Evolutionary conservation across 2,797 vertebrate species (phyloP).

Genomic region (Falco rusticolus): DNA sequence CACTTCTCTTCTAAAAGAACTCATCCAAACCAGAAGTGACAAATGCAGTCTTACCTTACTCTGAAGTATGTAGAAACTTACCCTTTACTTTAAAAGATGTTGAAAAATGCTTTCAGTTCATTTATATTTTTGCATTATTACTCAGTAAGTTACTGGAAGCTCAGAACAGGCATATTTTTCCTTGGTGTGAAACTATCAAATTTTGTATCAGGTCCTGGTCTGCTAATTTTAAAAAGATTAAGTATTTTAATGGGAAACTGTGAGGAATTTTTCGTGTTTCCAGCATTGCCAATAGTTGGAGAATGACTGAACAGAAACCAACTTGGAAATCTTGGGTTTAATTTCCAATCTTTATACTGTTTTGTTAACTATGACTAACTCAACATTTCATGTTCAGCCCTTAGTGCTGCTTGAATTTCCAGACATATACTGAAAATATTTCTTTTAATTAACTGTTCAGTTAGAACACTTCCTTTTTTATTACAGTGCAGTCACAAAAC

Average conservation of each 20-base stretch:
- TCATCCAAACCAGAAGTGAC: not conserved
- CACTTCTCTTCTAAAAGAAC: not conserved
- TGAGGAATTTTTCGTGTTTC: not conserved
- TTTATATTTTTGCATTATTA: not conserved
- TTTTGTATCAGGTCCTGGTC: not conserved
- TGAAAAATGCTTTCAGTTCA: not conserved
- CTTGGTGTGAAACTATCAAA: not conserved
- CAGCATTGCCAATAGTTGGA: not conserved
- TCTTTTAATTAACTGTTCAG: not conserved
- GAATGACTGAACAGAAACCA: not conserved
- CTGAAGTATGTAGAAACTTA: not conserved
- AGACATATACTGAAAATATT: not conserved
- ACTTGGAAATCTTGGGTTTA: not conserved
- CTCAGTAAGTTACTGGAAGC: not conserved
- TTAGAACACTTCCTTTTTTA: not conserved
- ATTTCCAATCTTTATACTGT: not conserved
- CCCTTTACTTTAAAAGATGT: not conserved
- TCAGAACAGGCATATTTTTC: not conserved
- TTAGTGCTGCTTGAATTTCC: not conserved
- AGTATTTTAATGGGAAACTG: not conserved
- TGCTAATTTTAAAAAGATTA: not conserved
- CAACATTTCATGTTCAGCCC: not conserved
- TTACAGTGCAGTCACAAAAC: not conserved
- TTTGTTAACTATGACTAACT: not conserved
- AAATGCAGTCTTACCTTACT: not conserved